Evolutionary conservation across 1,140 invertebrate genomes (phyloP), one percentile per base, ranked within the genome.

Genomic region (Physella acuta): DNA sequence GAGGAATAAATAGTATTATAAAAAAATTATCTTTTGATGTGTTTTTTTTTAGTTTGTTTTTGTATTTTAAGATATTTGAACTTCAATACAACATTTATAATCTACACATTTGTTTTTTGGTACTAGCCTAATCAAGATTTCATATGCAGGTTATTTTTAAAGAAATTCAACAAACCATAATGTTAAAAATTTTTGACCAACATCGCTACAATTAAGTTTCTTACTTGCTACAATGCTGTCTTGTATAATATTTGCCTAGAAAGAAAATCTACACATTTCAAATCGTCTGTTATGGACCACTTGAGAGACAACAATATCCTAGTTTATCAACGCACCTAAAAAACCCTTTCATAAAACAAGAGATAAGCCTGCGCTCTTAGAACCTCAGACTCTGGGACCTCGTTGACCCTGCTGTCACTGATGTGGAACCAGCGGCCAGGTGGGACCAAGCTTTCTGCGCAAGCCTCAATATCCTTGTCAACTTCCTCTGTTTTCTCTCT

Each of bases 321-420:
- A 20, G 53, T n/a, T n/a, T n/a, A n/a, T n/a, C n/a, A n/a, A n/a
- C n/a, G n/a, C 17, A 11, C 28, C 75, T 68, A 82, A 71, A 75
- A 80, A 44, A 81, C 80, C 55, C 81, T 73, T 86, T 98, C 95
- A 85, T 99, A 99, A 85, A 99, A 99, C 24, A 99, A 88, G 52
- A 99, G 87, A 86, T 98, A 99, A n/a, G 97, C 96, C 86, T 98
- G 92, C 49, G 90, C 90, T 72, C 88, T 87, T n/a, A 96, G 86
- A 51, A 98, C 94, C 61, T 88, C 88, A 0, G 89, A 88, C 84
- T 95, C 92, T 49, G 89, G 88, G 5, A 94, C 91, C 83, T 94
- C 91, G 34, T 86, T 88, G 0, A 97, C 94, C 76, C 87, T 86
- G 65, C 90, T 92, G 86, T 98, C 97, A 68, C 94, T 97, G 53